phyloP scores from a whole-genome alignment of 2,113 vertebrate genomes.

The Chiloscyllium plagiosum region DNA sequence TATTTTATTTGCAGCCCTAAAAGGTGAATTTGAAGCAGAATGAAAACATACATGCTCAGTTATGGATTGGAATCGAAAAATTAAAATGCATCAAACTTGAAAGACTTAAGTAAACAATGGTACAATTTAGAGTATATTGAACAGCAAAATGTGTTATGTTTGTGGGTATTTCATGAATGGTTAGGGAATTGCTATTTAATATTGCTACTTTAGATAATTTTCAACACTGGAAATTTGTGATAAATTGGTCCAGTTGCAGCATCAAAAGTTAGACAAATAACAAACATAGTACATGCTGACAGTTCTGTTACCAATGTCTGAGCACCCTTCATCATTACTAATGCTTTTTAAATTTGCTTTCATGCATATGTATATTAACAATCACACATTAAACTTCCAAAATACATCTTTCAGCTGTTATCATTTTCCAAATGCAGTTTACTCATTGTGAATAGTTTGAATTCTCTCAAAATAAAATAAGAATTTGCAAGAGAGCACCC shows the following conservation, averaged over 20 bases:
- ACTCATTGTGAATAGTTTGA: not conserved
- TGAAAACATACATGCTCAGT: not conserved
- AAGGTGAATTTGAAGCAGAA: not conserved
- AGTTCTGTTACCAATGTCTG: not conserved
- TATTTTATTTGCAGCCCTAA: not conserved
- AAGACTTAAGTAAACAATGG: not conserved
- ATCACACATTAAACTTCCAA: not conserved
- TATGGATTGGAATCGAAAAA: not conserved
- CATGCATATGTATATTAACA: not conserved
- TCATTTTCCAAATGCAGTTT: not conserved
- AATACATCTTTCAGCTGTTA: not conserved
- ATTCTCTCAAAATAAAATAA: not conserved
- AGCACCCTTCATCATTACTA: not conserved
- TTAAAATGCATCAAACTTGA: not conserved
- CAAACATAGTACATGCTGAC: not conserved
- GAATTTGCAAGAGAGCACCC: not conserved
- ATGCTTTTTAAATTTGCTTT: not conserved
- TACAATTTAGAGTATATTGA: not conserved
- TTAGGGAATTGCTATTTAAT: no score
- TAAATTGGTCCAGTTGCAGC: not conserved
- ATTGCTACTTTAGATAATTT: not conserved
- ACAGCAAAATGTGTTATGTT: not conserved
- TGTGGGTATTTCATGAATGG: not conserved
- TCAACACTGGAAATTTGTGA: not conserved
- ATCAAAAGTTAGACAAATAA: not conserved